Evolutionary conservation across 2,888 invertebrate species (phyloP).

Genomic region (Tetranychus piercei): DNA sequence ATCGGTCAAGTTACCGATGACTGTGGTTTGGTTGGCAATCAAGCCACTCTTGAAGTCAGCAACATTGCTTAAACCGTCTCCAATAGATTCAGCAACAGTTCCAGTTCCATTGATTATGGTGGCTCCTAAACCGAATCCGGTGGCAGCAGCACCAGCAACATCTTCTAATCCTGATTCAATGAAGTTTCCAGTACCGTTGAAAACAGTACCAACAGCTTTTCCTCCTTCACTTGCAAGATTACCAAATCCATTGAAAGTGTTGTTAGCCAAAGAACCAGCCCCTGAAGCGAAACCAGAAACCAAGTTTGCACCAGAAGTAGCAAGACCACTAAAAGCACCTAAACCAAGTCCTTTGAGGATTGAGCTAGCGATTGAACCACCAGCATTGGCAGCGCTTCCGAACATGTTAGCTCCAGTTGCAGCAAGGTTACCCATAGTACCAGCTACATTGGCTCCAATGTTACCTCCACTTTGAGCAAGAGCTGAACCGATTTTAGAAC

Average conservation of each 20-base stretch:
- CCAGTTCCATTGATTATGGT: background rate
- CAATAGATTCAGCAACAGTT: background rate
- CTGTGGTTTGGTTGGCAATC: background rate
- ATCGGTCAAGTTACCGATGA: background rate
- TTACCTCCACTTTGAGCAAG: background rate
- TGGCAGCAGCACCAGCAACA: background rate
- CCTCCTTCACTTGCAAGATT: background rate
- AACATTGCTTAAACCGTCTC: background rate
- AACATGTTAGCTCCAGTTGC: background rate
- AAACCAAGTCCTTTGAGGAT: background rate
- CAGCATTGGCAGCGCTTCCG: background rate
- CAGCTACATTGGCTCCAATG: background rate
- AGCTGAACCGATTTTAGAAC: background rate
- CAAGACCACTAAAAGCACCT: background rate
- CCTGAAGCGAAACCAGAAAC: background rate
- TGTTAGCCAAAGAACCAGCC: background rate
- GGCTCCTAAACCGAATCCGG: background rate
- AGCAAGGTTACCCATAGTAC: background rate
- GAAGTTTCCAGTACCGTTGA: background rate
- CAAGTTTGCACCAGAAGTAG: background rate
- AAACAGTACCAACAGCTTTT: background rate
- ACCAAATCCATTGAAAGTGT: background rate
- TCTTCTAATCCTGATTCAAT: background rate
- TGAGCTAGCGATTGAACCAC: background rate
- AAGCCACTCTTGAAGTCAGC: background rate